Base-by-base conservation (phyloP, 2,797 vertebrate species). In the Pagetopsis macropterus region DNA sequence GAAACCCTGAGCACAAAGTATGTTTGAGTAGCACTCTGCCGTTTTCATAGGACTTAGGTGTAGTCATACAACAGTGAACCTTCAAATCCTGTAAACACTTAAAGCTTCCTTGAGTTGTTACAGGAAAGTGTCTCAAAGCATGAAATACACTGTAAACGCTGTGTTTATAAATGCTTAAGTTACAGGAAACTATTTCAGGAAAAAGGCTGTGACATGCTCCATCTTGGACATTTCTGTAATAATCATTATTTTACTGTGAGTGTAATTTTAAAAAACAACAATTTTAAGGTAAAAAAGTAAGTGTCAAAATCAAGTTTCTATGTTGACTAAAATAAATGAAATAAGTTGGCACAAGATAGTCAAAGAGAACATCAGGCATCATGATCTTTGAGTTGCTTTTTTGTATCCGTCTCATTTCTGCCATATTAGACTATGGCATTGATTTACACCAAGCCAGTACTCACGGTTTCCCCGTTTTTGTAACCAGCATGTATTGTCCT, bases 1-100 rank as follows among this genome's bases (percentile, higher is more conserved):
- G 84, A 90, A 89, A 87, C 80, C 76, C 78, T 81, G 81, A 84
- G 72, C 81, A 76, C 64, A 85, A 82, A 88, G 84, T 85, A 84
- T 71, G 75, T 87, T 83, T 84, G 88, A 80, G 85, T 75, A 81
- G 78, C 81, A 67, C 76, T 86, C 75, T 84, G 78, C 70, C 75
- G 68, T 73, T 45, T 82, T 86, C 78, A 63, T 72, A 50, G 70
- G 57, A 84, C 70, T 80, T 78, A 63, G 70, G 49, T 76, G 64
- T 50, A 79, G 79, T 80, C 71, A 79, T 78, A 63, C 46, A 76
- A 44, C 61, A 27, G 46, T 45, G 16, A 74, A 81, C 66, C 65
- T 72, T 56, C 21, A 85, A 67, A 66, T 76, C 45, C 21, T 80
- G 58, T 49, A 41, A 62, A 62, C 69, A 83, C 51, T 62, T 54